Conservation (phyloP, 2,113 vertebrate genomes). For the Oreochromis tanganicae region DNA sequence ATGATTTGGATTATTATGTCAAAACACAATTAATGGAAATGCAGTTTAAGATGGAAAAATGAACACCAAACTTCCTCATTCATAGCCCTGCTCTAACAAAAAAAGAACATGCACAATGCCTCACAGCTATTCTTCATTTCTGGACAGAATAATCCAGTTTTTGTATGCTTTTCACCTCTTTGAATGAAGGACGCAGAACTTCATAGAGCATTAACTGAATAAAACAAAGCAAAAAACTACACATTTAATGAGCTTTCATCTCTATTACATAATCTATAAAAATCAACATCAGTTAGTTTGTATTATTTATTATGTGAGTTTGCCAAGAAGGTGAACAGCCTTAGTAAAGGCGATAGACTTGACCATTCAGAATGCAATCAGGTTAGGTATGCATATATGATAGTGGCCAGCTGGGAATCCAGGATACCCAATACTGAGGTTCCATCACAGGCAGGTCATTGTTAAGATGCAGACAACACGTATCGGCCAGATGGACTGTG, state of each 20-base stretch:
- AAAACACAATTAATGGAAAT: not conserved
- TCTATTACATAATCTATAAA: not conserved
- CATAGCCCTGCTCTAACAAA: not conserved
- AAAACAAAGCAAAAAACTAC: not conserved
- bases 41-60: not conserved
- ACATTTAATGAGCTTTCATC: not conserved
- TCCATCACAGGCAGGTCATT: not conserved
- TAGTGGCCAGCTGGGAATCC: not conserved
- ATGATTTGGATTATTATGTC: not conserved
- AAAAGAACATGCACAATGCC: not conserved
- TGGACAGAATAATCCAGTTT: not conserved
- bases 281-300: not conserved
- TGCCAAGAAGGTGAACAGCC: not conserved
- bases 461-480: not conserved
- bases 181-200: not conserved
- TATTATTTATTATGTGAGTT: not conserved
- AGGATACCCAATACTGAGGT: not conserved
- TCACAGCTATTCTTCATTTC: not conserved
- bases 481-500: not conserved
- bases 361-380: not conserved
- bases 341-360: not conserved
- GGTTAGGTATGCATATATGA: not conserved
- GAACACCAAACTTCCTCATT: not conserved
- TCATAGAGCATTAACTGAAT: not conserved
- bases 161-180: not conserved